These are phyloP conservation scores for Enteromius paludinosus DNA, from an alignment of 2,797 vertebrate species.

Conservation along the genomic window DNA sequence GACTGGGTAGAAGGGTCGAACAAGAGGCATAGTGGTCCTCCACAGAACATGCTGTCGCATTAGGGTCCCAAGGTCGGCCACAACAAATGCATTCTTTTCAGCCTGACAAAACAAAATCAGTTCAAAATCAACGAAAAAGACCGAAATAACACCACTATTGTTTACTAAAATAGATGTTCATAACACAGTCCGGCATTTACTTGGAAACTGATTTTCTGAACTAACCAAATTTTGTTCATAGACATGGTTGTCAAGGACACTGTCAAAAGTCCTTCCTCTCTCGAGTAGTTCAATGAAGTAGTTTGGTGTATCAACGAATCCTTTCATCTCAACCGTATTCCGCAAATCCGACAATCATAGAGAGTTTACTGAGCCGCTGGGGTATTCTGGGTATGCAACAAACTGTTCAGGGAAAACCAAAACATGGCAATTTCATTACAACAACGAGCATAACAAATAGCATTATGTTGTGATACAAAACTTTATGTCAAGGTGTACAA, in stretches of 20 bases:
- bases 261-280: constrained; percentile 89
- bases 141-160: background rate
- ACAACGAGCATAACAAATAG: background rate
- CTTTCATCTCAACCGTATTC: constrained; percentile 99
- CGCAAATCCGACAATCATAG: constrained; percentile 98
- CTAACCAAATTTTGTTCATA: constrained; percentile 93
- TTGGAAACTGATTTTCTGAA: constrained; percentile 29
- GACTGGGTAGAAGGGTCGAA: constrained; percentile 94
- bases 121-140: background rate
- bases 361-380: constrained; percentile 93
- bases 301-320: constrained; percentile 94
- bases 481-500: background rate
- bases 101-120: constrained; percentile 75
- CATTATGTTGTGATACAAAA: background rate
- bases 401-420: constrained; percentile 78
- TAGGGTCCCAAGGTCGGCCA: constrained; percentile 94
- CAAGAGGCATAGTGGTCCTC: constrained; percentile 85
- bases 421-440: background rate
- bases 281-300: constrained; percentile 94
- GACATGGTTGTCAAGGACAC: constrained; percentile 95
- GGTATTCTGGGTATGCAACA: constrained; percentile 99
- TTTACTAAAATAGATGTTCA: background rate
- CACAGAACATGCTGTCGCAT: constrained; percentile 91
- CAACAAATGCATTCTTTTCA: constrained; percentile 94
- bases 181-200: background rate